Evolutionary conservation across 53 echinoderm and acorn worm species (phyloP).

Genomic region (Antedon mediterranea): DNA sequence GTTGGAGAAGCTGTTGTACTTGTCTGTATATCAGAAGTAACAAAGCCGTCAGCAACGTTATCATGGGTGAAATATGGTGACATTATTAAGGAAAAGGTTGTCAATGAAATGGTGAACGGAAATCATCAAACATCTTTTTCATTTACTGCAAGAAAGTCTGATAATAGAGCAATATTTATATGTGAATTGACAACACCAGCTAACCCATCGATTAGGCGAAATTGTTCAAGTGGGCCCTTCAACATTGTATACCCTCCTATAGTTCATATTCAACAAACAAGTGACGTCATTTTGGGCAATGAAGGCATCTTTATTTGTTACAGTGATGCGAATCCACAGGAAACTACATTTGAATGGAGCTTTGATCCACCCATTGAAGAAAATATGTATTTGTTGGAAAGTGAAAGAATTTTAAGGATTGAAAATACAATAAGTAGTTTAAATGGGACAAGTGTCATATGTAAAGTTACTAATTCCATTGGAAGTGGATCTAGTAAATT

Average conservation of each 20-base stretch:
- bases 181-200: not conserved
- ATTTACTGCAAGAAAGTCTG: not conserved
- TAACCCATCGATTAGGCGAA: not conserved
- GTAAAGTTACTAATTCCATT: not conserved
- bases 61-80: not conserved
- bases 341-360: not conserved
- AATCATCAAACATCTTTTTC: not conserved
- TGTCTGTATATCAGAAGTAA: not conserved
- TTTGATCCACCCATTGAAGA: not conserved
- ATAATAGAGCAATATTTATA: not conserved
- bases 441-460: not conserved
- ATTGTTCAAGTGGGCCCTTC: not conserved
- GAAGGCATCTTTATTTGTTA: not conserved
- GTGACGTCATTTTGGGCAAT: not conserved
- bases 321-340: not conserved
- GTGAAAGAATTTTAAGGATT: not conserved
- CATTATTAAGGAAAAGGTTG: not conserved
- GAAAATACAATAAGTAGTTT: not conserved
- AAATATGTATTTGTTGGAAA: not conserved
- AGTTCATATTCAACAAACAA: not conserved
- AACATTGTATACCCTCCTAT: not conserved
- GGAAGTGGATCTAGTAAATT: not conserved
- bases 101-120: no score
- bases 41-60: not conserved
- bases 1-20: not conserved